A percentile compares a stretch with the other conserved stretches of the same genome.
These are phyloP conservation scores for Paragorgia papillata DNA, from an alignment of 92 coral and sea anemone species.

Conservation along the genomic window DNA sequence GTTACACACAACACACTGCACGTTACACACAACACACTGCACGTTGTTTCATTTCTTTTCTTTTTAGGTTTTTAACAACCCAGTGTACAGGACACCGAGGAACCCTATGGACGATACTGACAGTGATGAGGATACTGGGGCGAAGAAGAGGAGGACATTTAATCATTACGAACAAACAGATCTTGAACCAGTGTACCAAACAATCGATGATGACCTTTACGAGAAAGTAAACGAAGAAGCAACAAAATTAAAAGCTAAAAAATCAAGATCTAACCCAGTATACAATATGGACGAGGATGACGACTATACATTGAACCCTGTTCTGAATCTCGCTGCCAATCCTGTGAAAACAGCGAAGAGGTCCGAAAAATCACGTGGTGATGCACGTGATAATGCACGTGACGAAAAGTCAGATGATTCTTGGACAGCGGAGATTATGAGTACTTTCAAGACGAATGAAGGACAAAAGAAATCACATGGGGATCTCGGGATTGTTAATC, in stretches of 20 bases:
- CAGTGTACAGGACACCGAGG: not conserved
- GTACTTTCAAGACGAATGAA: too few species aligned
- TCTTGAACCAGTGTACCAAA: constrained; percentile 20
- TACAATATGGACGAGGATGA: constrained; percentile 17
- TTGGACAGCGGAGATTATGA: too few species aligned
- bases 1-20: too few species aligned
- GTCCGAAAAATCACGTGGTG: too few species aligned
- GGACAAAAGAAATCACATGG: too few species aligned
- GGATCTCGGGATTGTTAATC: too few species aligned
- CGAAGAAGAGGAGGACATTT: not conserved
- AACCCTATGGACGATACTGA: not conserved
- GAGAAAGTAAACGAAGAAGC: not conserved
- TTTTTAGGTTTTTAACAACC: constrained; percentile 26
- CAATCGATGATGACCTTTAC: constrained; percentile 19
- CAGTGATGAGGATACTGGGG: not conserved
- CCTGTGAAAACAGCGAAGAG: constrained; percentile 8
- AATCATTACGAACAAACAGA: constrained; percentile 25
- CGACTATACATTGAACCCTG: constrained; percentile 23
- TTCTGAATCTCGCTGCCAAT: constrained; percentile 3
- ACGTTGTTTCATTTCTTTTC: not conserved
- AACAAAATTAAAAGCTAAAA: not conserved
- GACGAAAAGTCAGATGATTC: too few species aligned
- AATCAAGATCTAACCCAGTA: constrained; percentile 19
- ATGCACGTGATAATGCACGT: too few species aligned
- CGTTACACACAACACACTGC: too few species aligned